These are phyloP conservation scores for Porites australiensis DNA, from an alignment of 64 coral and sea anemone genomes.

Conservation along the genomic window DNA sequence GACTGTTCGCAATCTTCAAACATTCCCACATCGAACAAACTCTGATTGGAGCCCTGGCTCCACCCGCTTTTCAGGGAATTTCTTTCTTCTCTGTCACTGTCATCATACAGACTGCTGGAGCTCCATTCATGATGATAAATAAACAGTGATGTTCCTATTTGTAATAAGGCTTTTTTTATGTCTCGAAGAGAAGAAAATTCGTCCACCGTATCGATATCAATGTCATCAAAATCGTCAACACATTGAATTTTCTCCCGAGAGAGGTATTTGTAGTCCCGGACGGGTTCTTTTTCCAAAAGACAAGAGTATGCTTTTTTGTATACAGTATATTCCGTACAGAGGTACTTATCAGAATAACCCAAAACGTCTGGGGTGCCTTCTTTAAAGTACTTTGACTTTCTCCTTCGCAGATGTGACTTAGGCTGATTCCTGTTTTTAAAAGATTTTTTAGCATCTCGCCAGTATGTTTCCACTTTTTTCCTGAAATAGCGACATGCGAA, in stretches of 20 bases:
- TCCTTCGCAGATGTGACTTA: not conserved
- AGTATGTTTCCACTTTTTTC: not conserved
- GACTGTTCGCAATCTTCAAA: not conserved
- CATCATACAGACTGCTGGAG: not conserved
- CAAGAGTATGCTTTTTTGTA: not conserved
- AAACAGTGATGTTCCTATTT: constrained; percentile 3
- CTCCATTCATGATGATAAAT: not conserved
- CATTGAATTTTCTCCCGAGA: not conserved
- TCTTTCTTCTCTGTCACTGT: not conserved
- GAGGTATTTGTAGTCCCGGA: not conserved
- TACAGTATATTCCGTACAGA: not conserved
- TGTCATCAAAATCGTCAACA: not conserved
- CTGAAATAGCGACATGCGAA: constrained; percentile 24
- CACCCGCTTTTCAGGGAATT: not conserved
- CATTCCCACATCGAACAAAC: not conserved
- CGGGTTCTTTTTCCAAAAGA: not conserved
- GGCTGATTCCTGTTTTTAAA: not conserved
- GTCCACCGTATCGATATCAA: not conserved
- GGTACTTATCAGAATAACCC: not conserved
- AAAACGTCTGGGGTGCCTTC: not conserved
- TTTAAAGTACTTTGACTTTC: not conserved
- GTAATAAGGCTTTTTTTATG: not conserved
- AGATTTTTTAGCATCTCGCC: not conserved
- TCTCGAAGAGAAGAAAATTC: constrained; percentile 11
- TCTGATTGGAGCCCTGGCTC: not conserved